phyloP scores from a whole-genome alignment of 2,113 vertebrate species.

The Brachypodius melanocephalos region DNA sequence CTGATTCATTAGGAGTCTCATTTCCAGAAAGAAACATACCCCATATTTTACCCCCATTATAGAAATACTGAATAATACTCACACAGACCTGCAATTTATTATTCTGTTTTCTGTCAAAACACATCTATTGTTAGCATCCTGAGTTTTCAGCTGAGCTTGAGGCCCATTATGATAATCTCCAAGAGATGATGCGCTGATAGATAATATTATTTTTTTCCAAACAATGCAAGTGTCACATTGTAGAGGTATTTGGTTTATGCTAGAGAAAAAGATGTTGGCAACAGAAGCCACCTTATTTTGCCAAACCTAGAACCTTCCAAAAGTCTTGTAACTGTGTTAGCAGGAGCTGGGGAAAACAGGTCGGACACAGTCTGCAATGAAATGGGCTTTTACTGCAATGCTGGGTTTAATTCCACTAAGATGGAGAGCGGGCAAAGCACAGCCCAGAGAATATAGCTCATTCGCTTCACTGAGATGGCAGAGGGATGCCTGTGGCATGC shows the following conservation, averaged over 20 bases:
- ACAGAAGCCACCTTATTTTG: not conserved
- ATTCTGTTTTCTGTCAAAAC: slow-evolving; percentile 33
- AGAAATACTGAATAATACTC: not conserved
- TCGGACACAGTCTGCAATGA: accelerated
- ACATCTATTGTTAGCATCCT: not conserved
- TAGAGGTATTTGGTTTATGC: not conserved
- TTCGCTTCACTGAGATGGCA: not conserved
- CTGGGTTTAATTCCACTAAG: not conserved
- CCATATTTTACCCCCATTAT: not conserved
- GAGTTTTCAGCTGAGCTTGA: not conserved
- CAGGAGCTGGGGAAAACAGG: not conserved
- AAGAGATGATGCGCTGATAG: not conserved
- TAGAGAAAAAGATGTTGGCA: not conserved
- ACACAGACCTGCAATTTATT: slow-evolving; percentile 1
- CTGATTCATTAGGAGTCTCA: not conserved
- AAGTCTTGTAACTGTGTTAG: not conserved
- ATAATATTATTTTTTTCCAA: not conserved
- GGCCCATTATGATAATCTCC: not conserved
- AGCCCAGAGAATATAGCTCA: not conserved
- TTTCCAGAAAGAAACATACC: not conserved
- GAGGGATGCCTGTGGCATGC: not conserved
- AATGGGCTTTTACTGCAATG: not conserved
- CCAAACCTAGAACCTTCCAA: not conserved
- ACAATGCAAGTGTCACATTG: not conserved
- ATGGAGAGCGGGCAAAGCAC: not conserved